Percentiles rank a stretch among this genome's conserved stretches.
phyloP scores from a whole-genome alignment of 2,113 vertebrate genomes.

The Pangasianodon hypophthalmus region DNA sequence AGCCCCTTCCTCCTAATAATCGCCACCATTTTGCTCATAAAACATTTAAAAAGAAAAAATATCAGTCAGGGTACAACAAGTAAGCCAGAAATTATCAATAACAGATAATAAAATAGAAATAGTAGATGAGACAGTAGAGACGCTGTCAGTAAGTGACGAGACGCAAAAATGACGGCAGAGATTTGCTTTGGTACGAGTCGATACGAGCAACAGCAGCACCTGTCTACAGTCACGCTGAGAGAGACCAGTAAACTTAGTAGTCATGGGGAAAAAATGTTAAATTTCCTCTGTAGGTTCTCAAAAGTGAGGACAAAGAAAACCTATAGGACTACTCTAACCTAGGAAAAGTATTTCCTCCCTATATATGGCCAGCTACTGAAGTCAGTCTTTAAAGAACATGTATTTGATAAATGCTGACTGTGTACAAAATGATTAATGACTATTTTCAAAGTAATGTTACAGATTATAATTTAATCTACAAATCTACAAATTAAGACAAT shows the following conservation, averaged over 20 bases:
- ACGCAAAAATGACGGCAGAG: neutral
- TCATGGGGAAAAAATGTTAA: neutral
- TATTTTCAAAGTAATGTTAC: neutral
- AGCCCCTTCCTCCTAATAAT: conserved; percentile 7
- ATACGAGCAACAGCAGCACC: neutral
- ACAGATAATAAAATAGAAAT: neutral
- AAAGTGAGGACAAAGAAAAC: neutral
- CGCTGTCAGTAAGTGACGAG: neutral
- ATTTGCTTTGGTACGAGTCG: conserved; percentile 22
- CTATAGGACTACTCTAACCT: neutral
- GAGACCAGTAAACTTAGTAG: neutral
- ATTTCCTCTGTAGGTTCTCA: neutral
- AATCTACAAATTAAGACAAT: neutral
- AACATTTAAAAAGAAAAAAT: conserved; percentile 35
- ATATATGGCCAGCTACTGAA: neutral
- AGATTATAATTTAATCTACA: neutral
- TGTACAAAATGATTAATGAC: neutral
- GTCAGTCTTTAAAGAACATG: neutral
- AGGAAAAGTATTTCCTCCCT: neutral
- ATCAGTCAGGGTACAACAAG: neutral
- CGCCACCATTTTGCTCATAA: conserved; percentile 18
- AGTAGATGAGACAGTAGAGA: conserved; percentile 1
- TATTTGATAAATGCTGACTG: neutral
- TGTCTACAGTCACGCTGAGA: neutral
- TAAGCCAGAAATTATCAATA: neutral